Percentiles rank a stretch among this genome's conserved stretches.
phyloP scores from a whole-genome alignment of 2,797 vertebrate genomes.

The Cephalopachus bancanus region DNA sequence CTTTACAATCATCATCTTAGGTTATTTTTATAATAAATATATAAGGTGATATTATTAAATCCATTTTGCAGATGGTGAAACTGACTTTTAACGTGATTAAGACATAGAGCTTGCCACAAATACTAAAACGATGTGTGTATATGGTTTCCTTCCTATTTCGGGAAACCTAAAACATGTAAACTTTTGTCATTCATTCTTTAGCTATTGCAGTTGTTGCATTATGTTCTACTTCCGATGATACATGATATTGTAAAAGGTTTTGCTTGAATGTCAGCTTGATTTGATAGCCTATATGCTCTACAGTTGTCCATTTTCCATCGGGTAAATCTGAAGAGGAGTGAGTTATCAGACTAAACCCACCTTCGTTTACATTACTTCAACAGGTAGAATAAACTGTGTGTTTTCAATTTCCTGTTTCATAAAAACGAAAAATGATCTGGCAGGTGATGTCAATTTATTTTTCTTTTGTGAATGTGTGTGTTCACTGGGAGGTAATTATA shows the following conservation, averaged over 20 bases:
- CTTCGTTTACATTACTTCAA: slow-evolving; percentile 71
- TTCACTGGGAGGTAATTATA: slow-evolving; percentile 80
- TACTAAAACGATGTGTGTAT: neutral
- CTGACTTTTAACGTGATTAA: slow-evolving; percentile 31
- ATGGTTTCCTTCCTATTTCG: slow-evolving; percentile 59
- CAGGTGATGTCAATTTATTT: slow-evolving; percentile 63
- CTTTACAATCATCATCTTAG: neutral
- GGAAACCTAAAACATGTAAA: slow-evolving; percentile 29
- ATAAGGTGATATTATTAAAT: neutral
- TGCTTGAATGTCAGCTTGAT: slow-evolving; percentile 53
- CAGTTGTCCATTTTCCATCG: slow-evolving; percentile 26
- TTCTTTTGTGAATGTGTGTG: slow-evolving; percentile 66
- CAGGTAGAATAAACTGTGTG: slow-evolving; percentile 77
- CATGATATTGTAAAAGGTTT: slow-evolving; percentile 55
- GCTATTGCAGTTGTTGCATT: neutral
- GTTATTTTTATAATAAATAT: neutral
- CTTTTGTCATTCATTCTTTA: slow-evolving; percentile 36
- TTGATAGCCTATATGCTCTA: slow-evolving; percentile 25
- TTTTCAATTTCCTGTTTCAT: slow-evolving; percentile 83
- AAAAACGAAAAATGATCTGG: slow-evolving; percentile 73
- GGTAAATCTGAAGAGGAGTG: slow-evolving; percentile 45
- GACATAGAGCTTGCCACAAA: neutral
- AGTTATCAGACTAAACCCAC: slow-evolving; percentile 35
- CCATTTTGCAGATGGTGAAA: slow-evolving; percentile 26
- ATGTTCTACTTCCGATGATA: slow-evolving; percentile 60